Base-by-base conservation (phyloP, 1,140 invertebrate genomes). In the Calliphora vicina region DNA sequence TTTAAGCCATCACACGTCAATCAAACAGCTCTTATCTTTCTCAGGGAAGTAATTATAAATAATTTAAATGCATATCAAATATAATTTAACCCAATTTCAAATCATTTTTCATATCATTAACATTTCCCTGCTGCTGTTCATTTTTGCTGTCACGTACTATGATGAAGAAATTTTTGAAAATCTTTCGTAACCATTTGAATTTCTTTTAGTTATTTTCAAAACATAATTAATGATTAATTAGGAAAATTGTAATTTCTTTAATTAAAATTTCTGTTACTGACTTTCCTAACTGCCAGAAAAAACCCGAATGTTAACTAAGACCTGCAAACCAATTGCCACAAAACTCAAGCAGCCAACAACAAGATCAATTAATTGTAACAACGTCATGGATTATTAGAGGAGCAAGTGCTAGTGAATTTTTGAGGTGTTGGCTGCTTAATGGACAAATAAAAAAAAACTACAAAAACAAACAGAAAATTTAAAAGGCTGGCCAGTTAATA, bases 171-270 rank as follows among this genome's bases (percentile, higher is more conserved):
- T 1, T 50, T 50, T 50, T 50, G 0, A 12, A 50, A 50, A 50
- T 50, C 0, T 4, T 50, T 50, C 13, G 15, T 2, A 35, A 35
- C 29, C 2, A 29, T 29, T 29, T 29, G 10, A 35, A 35, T 2
- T 35, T 35, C 6, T 8, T 35, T 35, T 35, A 2, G 5, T 35
- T 50, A 67, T 67, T 67, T 67, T 17, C 2, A 23, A 23, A 67
- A 67, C 61, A 57, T 57, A 67, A 67, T 67, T 67, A 67, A 67
- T 67, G 61, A 67, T 67, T 67, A 67, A 67, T 67, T 67, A 67
- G 9, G 23, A 23, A 57, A 67, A 10, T 67, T 25, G 23, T 23
- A 67, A 67, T 67, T 67, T 67, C n/a, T 67, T 23, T 67, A 67
- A 67, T 67, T 67, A 67, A 67, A 67, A 67, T 17, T 13, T 17